Conservation (phyloP, 2,113 vertebrate genomes). For the Petrocephalus zakoni region DNA sequence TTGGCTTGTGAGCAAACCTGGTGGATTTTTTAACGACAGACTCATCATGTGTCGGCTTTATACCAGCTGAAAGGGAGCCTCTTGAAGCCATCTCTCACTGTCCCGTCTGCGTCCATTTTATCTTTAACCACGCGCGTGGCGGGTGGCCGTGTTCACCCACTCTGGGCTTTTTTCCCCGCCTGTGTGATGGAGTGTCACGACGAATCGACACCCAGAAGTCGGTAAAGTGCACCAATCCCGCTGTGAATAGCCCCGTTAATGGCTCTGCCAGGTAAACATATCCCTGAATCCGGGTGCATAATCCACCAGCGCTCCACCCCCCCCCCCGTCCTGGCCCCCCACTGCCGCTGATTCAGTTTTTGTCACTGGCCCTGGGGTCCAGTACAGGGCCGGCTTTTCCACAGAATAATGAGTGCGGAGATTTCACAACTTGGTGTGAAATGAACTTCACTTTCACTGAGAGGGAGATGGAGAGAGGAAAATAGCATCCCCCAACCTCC, state of each 20-base stretch:
- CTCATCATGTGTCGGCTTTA: background rate
- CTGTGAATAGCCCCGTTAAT: constrained; percentile 9
- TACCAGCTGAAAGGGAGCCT: constrained; percentile 26
- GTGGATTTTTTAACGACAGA: background rate
- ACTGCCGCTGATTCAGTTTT: background rate
- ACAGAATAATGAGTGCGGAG: constrained; percentile 3
- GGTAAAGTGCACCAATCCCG: constrained; percentile 1
- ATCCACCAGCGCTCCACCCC: background rate
- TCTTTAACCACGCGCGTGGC: background rate
- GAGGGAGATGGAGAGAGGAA: background rate
- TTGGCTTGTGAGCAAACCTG: background rate
- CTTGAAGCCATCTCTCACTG: constrained; percentile 26
- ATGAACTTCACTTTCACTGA: background rate
- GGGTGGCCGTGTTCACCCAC: background rate
- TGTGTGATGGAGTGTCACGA: constrained; percentile 18
- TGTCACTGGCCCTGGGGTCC: background rate
- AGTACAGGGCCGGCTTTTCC: background rate
- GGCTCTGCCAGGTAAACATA: constrained; percentile 8
- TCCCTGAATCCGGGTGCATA: background rate
- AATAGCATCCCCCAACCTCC: background rate
- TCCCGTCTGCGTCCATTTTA: background rate
- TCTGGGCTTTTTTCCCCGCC: background rate
- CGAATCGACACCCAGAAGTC: constrained; percentile 3
- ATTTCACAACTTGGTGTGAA: constrained; percentile 16
- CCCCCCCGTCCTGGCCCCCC: too few species aligned